Base-by-base conservation (phyloP, 1,140 invertebrate species). In the Drosophila subpulchrella region DNA sequence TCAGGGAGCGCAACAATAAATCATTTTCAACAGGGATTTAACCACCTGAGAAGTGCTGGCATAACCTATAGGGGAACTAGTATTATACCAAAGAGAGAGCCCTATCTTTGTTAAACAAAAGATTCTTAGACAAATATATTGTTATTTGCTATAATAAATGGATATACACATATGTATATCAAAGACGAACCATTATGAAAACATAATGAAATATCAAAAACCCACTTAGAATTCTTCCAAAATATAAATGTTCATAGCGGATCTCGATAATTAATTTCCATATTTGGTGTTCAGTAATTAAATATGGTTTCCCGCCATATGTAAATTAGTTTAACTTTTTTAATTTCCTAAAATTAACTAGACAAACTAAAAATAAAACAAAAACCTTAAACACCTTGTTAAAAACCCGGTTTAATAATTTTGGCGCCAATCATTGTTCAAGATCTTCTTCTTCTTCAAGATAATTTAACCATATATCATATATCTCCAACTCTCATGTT, bases 1-100 rank as follows among this genome's bases (percentile, higher is more conserved):
- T 44, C 20, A 44, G 15, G 8, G 12, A 65, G 51, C 20, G 38
- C 60, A 66, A 68, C 65, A 68, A 68, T 30, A 38, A 48, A 38
- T 17, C 58, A 34, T 50, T 17, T 15, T 47, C 12, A 48, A 30
- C 24, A n/a, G 46, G 46, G 24, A 57, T 39, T 17, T 17, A 13
- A 30, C 50, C 24, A 39, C 17, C 24, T 57, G 13, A 38, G n/a
- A 57, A 55, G 7, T 12, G 48, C 39, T 60, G 24, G 32, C 10
- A 10, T 10, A 34, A 10, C 32, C 32, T 34, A 34, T 58, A 20
- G 24, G 46, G 13, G 3, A 48, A 13, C 46, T 47, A 47, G 6
- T 27, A 0, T 6, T 7, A 27, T 20, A 47, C 27, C 20, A 47
- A 47, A 27, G 20, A 27, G 4, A 50, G n/a, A 6, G 15, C n/a